These are phyloP conservation scores for Heliornis fulica DNA, from an alignment of 2,113 vertebrate species.

Conservation along the genomic window DNA sequence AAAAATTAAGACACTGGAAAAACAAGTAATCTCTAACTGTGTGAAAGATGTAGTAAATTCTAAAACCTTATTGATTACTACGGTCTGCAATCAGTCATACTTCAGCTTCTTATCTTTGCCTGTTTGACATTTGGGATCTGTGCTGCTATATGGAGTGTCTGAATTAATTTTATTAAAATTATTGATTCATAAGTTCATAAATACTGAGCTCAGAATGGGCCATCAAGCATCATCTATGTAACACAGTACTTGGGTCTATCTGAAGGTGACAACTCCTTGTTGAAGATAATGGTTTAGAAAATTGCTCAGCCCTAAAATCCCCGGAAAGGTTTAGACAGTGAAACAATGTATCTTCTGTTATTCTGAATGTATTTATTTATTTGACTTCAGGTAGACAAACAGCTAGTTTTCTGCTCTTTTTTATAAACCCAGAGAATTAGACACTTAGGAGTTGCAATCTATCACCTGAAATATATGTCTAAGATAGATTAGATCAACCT, in stretches of 20 bases:
- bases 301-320: neutral
- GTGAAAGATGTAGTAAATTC: neutral
- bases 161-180: neutral
- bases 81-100: neutral
- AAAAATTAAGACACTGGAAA: neutral
- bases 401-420: neutral
- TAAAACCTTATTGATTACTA: neutral
- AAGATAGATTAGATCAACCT: neutral
- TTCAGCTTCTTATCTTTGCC: neutral
- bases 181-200: neutral
- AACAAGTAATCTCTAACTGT: neutral
- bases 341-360: neutral
- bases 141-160: neutral
- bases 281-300: neutral
- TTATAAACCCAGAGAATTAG: neutral
- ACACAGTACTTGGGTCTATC: neutral
- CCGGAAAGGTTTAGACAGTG: neutral
- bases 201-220: neutral
- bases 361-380: neutral
- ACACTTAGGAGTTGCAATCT: neutral
- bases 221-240: neutral
- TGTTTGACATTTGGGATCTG: neutral
- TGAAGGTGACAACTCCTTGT: neutral
- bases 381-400: neutral
- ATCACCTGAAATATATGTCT: neutral